These are phyloP conservation scores for Gopherus evgoodei DNA, from an alignment of 2,113 vertebrate species.

Conservation along the genomic window DNA sequence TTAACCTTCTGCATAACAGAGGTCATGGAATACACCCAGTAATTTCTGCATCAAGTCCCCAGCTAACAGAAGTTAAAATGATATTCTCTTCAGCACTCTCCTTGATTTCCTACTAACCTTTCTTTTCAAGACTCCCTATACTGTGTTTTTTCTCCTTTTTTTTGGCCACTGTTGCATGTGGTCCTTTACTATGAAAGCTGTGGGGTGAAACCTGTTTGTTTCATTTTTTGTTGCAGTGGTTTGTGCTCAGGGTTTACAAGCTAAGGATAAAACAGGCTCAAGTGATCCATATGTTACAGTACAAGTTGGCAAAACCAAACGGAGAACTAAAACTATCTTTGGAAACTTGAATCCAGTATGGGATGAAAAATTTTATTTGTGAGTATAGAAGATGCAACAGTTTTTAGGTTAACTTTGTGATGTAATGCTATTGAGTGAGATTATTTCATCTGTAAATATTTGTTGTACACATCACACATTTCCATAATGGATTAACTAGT, in stretches of 20 bases:
- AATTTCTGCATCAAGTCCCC: background rate
- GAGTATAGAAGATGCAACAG: slow-evolving; percentile 69
- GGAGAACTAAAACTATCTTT: slow-evolving; percentile 97
- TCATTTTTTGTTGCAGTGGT: slow-evolving; percentile 84
- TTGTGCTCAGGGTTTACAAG: slow-evolving; percentile 96
- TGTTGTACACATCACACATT: background rate
- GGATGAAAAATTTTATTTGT: slow-evolving; percentile 99
- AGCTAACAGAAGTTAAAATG: background rate
- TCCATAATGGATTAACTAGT: background rate
- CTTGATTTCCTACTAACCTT: background rate
- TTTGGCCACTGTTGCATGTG: background rate
- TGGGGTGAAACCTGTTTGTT: slow-evolving; percentile 1
- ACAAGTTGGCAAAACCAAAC: slow-evolving; percentile 97
- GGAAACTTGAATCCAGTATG: slow-evolving; percentile 97
- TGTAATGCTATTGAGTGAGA: background rate
- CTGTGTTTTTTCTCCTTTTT: background rate
- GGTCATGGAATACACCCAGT: background rate
- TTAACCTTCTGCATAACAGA: background rate
- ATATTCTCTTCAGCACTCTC: background rate
- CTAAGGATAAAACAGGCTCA: slow-evolving; percentile 98
- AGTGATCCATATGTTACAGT: slow-evolving; percentile 98
- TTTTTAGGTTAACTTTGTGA: background rate
- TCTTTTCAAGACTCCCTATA: background rate
- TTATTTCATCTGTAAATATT: background rate
- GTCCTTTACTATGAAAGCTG: background rate